Base-by-base conservation (phyloP, 2,888 invertebrate species). In the Brenthis hecate region DNA sequence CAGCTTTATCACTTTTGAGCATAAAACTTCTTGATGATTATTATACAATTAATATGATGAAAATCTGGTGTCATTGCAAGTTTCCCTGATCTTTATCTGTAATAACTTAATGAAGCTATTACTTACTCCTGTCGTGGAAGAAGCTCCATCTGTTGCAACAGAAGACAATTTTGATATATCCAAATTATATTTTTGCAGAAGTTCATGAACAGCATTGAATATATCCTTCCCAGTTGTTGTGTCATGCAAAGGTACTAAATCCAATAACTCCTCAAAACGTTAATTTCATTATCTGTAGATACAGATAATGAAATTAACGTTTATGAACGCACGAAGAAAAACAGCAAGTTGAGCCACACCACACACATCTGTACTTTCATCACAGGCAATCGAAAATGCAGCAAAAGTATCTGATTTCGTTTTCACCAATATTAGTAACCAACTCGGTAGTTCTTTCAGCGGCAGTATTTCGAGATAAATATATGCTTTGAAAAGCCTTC, bases 151-250 rank as follows among this genome's bases (percentile, higher is more conserved):
- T 50, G 50, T 50, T n/a, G 50, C 50, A 13, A 50, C 50, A 13
- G 50, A 50, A 50, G 50, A 50, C 50, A 50, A 50, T 50, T 50
- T 50, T 50, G 50, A 50, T 6, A 50, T 50, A 50, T 50, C 50
- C n/a, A 50, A 50, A 50, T 50, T 50, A 50, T 50, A 50, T 50
- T 50, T 50, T 50, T 50, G 50, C 50, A 50, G 50, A 50, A 50
- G 50, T 50, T 50, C 6, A 50, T 50, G n/a, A 50, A 50, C 50
- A 50, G 50, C 13, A 50, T 50, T 50, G 50, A 50, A 50, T 50
- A 50, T 50, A 50, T 50, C 50, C 50, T 50, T 3, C 50, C 50
- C 50, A 50, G 50, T 50, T 50, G n/a, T 50, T 50, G 50, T 50
- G 13, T 50, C 50, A 50, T 50, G 50, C 50, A 50, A 50, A 50